phyloP scores from a whole-genome alignment of 2,797 vertebrate genomes.

The Jordanella pulchra region DNA sequence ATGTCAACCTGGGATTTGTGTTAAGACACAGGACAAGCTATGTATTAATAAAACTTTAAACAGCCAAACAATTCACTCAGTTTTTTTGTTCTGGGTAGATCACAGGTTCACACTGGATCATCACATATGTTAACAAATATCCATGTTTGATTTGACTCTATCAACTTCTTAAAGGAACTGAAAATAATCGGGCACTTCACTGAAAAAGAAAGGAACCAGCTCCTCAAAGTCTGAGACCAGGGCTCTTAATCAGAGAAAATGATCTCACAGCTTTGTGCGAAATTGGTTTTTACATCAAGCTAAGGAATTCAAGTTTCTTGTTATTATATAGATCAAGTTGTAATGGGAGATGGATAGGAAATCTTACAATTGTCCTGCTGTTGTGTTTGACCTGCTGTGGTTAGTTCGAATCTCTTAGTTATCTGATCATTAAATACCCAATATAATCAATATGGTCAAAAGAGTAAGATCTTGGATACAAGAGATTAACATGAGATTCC shows the following conservation, averaged over 20 bases:
- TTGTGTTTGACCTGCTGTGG: neutral
- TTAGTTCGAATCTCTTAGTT: neutral
- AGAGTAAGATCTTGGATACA: neutral
- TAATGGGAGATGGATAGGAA: neutral
- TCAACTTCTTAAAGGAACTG: neutral
- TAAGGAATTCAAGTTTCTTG: too few species aligned
- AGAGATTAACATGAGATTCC: neutral
- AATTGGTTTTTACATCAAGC: too few species aligned
- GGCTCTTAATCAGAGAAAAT: neutral
- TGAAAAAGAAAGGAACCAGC: neutral
- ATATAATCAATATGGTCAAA: neutral
- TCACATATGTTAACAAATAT: neutral
- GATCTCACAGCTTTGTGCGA: too few species aligned
- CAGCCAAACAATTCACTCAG: neutral
- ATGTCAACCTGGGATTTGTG: too few species aligned
- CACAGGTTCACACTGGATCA: neutral
- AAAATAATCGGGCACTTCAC: neutral
- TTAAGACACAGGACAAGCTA: too few species aligned
- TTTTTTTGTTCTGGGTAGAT: neutral
- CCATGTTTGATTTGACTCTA: too few species aligned
- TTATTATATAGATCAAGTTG: neutral
- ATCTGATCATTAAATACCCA: neutral
- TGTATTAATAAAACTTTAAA: too few species aligned
- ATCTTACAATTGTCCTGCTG: neutral
- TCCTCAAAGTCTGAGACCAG: neutral